Percentiles rank a stretch among this genome's conserved stretches.
These are phyloP conservation scores for Habroteleia sp. DNA, from an alignment of 2,888 invertebrate species.

Conservation along the genomic window DNA sequence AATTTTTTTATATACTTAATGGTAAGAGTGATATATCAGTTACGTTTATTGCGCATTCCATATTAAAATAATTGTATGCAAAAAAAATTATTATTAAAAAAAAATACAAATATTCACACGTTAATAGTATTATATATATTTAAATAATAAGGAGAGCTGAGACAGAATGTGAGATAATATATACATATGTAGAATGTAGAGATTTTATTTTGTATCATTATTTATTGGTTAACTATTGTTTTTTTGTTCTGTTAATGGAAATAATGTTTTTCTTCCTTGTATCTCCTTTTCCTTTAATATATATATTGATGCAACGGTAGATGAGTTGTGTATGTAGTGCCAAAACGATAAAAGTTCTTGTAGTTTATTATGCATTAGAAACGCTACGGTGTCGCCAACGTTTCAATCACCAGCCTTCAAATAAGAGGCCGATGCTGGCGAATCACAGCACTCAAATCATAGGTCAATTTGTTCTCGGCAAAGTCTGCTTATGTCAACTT, in stretches of 20 bases:
- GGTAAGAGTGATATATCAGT: constrained; percentile 49
- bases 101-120: constrained; percentile 50
- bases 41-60: constrained; percentile 62
- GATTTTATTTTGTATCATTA: constrained; percentile 38
- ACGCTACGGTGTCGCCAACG: too few relatives aligned
- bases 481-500: too few relatives aligned
- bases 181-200: constrained; percentile 24
- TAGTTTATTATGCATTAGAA: constrained; percentile 57
- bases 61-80: constrained; percentile 37
- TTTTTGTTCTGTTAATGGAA: constrained; percentile 24
- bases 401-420: too few relatives aligned
- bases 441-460: too few relatives aligned
- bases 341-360: constrained; percentile 62
- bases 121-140: constrained; percentile 50
- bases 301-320: constrained; percentile 22
- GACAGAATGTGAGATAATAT: constrained; percentile 66
- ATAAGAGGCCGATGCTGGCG: too few relatives aligned
- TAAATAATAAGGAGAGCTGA: constrained; percentile 53
- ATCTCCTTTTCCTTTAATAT: constrained; percentile 30
- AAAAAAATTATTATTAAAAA: constrained; percentile 46
- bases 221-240: constrained; percentile 32
- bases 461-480: too few relatives aligned
- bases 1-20: constrained; percentile 53
- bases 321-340: constrained; percentile 60
- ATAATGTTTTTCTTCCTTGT: constrained; percentile 50